Conservation (phyloP, 2,797 vertebrate genomes). For the Enteromius viviparus region DNA sequence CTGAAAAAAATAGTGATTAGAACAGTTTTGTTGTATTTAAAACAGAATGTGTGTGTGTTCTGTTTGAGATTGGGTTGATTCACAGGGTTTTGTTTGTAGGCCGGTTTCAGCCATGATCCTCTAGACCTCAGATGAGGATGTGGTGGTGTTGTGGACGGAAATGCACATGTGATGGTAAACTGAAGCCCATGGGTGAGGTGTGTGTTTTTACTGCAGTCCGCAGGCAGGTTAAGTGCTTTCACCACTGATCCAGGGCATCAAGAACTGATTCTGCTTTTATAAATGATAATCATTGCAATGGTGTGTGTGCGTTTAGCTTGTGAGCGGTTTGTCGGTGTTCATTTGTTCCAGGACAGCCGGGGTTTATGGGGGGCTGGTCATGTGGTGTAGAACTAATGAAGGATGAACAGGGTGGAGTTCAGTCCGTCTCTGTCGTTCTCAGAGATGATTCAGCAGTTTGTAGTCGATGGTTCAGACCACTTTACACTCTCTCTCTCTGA, state of each 20-base stretch:
- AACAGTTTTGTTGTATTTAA: background rate
- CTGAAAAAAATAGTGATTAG: no score
- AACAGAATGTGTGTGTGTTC: background rate
- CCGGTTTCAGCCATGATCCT: background rate
- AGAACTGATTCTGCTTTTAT: background rate
- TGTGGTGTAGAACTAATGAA: conserved; percentile 34
- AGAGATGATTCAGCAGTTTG: conserved; percentile 61
- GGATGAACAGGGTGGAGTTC: conserved; percentile 37
- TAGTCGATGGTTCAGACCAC: background rate
- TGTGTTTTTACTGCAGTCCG: background rate
- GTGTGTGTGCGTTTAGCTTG: background rate
- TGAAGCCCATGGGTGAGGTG: background rate
- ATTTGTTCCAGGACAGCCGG: background rate
- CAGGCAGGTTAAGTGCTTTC: conserved; percentile 9
- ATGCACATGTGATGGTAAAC: background rate
- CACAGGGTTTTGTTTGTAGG: background rate
- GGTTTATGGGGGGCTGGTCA: background rate
- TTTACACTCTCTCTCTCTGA: background rate
- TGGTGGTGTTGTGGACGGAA: background rate
- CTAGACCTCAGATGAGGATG: background rate
- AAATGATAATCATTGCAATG: background rate
- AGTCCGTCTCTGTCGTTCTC: conserved; percentile 7
- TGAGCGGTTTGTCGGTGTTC: background rate
- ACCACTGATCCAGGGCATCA: background rate
- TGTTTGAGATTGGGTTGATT: background rate